Conservation (phyloP, 2,888 invertebrate species). For the Busseola fusca region DNA sequence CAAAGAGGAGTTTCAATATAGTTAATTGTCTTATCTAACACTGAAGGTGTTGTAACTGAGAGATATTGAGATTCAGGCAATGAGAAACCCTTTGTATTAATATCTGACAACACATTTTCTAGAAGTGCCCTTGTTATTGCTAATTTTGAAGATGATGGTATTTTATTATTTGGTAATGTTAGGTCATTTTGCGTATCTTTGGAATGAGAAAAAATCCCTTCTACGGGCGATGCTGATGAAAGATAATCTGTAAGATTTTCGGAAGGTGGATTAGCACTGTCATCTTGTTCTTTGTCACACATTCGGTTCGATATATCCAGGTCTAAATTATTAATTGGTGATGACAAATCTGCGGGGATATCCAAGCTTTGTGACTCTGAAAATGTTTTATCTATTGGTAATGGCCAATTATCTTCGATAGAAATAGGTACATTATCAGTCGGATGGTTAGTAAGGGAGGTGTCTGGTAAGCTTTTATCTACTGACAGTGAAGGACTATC, state of each 20-base stretch:
- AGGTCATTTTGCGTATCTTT: background rate
- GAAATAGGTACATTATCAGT: no score
- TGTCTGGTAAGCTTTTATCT: background rate
- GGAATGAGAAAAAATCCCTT: background rate
- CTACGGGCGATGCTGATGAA: background rate
- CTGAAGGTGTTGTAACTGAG: background rate
- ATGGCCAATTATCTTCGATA: background rate
- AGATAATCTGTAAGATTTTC: background rate
- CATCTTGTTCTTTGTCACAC: background rate
- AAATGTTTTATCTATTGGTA: background rate
- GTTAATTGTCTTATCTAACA: background rate
- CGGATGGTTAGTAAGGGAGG: background rate
- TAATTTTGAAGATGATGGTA: background rate
- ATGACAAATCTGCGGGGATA: background rate
- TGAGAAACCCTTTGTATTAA: conserved; percentile 7
- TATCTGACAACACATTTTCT: conserved; percentile 28
- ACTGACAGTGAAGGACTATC: no score
- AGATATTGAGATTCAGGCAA: background rate
- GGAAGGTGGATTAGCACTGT: background rate
- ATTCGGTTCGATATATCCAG: background rate
- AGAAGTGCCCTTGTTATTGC: conserved; percentile 17
- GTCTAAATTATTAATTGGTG: background rate
- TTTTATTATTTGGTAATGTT: background rate
- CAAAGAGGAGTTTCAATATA: no score
- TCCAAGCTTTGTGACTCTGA: background rate